Evolutionary conservation across 2,888 invertebrate species (phyloP).

Genomic region (Altica lythri): DNA sequence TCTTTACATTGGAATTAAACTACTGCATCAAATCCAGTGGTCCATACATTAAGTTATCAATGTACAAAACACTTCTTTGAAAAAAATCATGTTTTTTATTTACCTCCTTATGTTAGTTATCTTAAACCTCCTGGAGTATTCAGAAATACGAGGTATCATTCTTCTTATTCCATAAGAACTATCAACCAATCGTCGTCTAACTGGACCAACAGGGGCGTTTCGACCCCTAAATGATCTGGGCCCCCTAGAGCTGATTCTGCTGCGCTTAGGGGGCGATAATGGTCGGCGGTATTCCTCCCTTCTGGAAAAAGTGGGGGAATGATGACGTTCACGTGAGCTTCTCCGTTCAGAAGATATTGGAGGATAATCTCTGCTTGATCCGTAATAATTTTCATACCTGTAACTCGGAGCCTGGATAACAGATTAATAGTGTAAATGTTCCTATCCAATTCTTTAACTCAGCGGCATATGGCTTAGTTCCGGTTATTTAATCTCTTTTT

Average conservation of each 20-base stretch:
- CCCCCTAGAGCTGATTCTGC: slow-evolving; percentile 57
- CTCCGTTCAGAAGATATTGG: slow-evolving; percentile 60
- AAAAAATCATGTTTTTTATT: slow-evolving; percentile 42
- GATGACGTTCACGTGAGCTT: slow-evolving; percentile 58
- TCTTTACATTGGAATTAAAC: no score
- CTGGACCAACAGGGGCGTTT: slow-evolving; percentile 60
- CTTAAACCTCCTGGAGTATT: slow-evolving; percentile 56
- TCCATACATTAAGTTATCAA: background rate
- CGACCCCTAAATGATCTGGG: slow-evolving; percentile 57
- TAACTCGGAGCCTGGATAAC: slow-evolving; percentile 56
- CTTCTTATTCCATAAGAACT: slow-evolving; percentile 64
- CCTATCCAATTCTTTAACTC: slow-evolving; percentile 14
- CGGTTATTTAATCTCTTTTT: no score
- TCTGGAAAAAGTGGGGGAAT: slow-evolving; percentile 46
- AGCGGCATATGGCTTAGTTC: no score
- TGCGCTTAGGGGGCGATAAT: slow-evolving; percentile 48
- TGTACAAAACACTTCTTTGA: slow-evolving; percentile 18
- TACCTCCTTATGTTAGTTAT: slow-evolving; percentile 58
- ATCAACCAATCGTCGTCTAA: slow-evolving; percentile 62
- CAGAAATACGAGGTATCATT: slow-evolving; percentile 50
- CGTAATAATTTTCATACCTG: slow-evolving; percentile 52
- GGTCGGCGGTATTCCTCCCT: slow-evolving; percentile 56
- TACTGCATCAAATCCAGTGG: slow-evolving; percentile 10
- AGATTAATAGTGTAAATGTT: slow-evolving; percentile 29
- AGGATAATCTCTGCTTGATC: slow-evolving; percentile 60